Evolutionary conservation across 1,140 invertebrate genomes (phyloP).

Genomic region (Portunus trituberculatus): DNA sequence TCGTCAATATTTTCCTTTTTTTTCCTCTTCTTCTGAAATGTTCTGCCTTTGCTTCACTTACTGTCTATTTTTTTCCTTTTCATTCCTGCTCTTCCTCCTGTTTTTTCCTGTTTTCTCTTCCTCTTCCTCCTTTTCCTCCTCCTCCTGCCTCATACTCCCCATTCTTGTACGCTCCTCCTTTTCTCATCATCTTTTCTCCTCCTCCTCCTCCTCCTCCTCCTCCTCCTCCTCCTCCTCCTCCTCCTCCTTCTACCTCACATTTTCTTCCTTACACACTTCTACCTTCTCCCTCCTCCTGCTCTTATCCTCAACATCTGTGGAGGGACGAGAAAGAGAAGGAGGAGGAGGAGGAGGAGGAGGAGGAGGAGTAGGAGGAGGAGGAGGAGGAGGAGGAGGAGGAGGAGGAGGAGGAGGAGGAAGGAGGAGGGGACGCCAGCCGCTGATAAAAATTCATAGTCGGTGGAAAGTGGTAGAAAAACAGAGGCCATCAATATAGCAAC

Average conservation of each 20-base stretch:
- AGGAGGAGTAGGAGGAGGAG: too few relatives aligned
- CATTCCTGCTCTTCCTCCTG: neutral
- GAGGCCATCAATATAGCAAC: slow-evolving; percentile 67
- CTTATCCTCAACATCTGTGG: neutral
- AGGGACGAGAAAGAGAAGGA: too few relatives aligned
- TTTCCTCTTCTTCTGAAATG: neutral
- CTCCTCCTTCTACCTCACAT: neutral
- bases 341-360: neutral
- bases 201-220: too few relatives aligned
- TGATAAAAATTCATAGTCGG: slow-evolving; percentile 72
- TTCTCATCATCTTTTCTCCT: neutral
- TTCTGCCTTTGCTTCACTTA: neutral
- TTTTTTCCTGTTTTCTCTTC: neutral
- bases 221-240: neutral
- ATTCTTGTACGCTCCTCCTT: neutral
- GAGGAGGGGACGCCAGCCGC: neutral
- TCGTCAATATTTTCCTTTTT: neutral
- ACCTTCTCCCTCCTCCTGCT: neutral
- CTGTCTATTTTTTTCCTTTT: neutral
- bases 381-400: too few relatives aligned
- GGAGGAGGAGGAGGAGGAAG: too few relatives aligned
- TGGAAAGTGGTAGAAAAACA: slow-evolving; percentile 68
- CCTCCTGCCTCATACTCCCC: neutral
- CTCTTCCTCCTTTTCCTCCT: neutral
- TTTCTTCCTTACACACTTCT: neutral